Conservation (phyloP, 2,888 invertebrate genomes). For the Erebia epiphron region DNA sequence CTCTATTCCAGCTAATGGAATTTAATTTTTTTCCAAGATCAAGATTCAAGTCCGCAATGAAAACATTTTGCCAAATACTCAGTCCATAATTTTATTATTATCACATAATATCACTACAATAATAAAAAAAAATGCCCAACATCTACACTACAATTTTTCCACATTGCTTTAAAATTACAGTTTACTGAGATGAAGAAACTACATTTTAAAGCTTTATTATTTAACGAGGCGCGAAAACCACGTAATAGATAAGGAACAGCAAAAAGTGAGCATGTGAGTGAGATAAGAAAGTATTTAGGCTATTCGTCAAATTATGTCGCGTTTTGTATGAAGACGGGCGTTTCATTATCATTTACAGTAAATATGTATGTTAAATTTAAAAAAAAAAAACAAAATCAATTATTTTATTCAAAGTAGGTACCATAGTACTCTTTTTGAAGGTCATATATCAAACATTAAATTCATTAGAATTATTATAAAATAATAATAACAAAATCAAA, state of each 20-base stretch:
- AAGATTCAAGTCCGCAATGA: too few species aligned
- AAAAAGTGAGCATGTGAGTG: conserved; percentile 1
- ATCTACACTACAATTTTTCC: background rate
- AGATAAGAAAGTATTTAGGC: conserved; percentile 13
- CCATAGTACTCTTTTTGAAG: too few species aligned
- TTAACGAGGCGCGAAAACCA: background rate
- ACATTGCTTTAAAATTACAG: background rate
- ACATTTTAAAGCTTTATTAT: conserved; percentile 4
- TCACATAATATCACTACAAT: background rate
- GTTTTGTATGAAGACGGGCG: background rate
- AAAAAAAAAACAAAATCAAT: too few species aligned
- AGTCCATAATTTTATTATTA: background rate
- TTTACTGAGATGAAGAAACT: background rate
- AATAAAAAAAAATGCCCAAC: too few species aligned
- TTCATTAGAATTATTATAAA: too few species aligned
- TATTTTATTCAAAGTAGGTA: too few species aligned
- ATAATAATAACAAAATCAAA: too few species aligned
- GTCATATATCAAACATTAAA: too few species aligned
- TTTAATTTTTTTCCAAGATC: background rate
- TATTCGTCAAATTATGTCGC: background rate
- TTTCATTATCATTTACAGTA: background rate
- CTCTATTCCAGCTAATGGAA: background rate
- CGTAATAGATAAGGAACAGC: background rate
- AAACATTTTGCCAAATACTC: background rate
- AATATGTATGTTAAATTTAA: background rate